Conservation (phyloP, 2,113 vertebrate genomes). For the Turnix velox region DNA sequence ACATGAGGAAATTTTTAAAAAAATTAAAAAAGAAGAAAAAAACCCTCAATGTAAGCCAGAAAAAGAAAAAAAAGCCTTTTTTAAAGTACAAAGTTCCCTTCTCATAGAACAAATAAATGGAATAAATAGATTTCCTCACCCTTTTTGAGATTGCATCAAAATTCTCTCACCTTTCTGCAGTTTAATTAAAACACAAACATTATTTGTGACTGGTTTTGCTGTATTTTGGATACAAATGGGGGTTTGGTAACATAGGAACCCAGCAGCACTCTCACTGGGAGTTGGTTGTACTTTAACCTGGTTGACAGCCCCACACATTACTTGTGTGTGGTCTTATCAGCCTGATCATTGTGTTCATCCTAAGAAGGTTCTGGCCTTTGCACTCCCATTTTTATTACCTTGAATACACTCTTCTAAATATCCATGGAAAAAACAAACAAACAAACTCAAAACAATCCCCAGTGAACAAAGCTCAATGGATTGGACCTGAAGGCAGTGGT, state of each 20-base stretch:
- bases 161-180: slow-evolving; percentile 52
- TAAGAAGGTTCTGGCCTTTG: slow-evolving; percentile 48
- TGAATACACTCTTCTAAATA: not conserved
- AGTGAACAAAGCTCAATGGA: not conserved
- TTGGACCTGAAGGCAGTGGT: not conserved
- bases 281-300: slow-evolving; percentile 56
- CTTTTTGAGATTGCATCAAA: slow-evolving; percentile 21
- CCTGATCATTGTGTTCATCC: not conserved
- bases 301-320: slow-evolving; percentile 10
- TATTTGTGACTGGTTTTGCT: slow-evolving; percentile 51
- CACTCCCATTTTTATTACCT: slow-evolving; percentile 22
- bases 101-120: slow-evolving; percentile 69
- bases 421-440: not conserved
- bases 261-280: slow-evolving; percentile 60
- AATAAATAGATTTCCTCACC: slow-evolving; percentile 67
- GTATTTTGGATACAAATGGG: slow-evolving; percentile 51
- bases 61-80: too few species aligned
- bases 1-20: too few species aligned
- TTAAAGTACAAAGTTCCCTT: slow-evolving; percentile 75
- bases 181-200: slow-evolving; percentile 69
- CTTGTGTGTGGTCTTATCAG: not conserved
- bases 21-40: slow-evolving; percentile 63
- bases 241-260: not conserved
- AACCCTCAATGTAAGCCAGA: slow-evolving; percentile 61
- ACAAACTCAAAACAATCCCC: not conserved